A percentile compares a stretch with the other conserved stretches of the same genome.
phyloP scores from a whole-genome alignment of 2,797 vertebrate genomes.

The Bradypodion ventrale region DNA sequence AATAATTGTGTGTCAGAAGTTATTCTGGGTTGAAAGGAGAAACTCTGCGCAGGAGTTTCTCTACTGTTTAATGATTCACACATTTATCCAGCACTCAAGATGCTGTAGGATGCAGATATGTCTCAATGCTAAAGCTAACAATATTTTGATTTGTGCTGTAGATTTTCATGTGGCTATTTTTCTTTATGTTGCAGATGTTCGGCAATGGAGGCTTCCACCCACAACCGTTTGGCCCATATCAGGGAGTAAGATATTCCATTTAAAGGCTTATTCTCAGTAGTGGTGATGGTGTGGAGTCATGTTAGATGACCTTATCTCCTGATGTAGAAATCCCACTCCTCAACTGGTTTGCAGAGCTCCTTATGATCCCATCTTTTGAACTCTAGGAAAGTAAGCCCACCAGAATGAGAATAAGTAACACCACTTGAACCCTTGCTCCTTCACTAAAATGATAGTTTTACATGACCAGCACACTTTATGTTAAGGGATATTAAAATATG shows the following conservation, averaged over 20 bases:
- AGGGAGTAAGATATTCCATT: conserved; percentile 14
- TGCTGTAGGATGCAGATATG: background rate
- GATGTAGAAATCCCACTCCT: background rate
- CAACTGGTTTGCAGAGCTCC: background rate
- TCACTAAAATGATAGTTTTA: background rate
- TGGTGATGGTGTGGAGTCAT: background rate
- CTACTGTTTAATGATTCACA: background rate
- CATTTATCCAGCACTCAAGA: background rate
- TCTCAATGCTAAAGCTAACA: background rate
- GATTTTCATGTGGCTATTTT: background rate
- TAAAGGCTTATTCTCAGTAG: background rate
- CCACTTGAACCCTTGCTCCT: background rate
- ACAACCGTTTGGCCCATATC: conserved; percentile 27
- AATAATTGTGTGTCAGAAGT: too few relatives aligned
- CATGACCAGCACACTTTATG: background rate
- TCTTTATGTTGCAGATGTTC: conserved; percentile 19
- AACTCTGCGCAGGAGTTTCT: too few relatives aligned
- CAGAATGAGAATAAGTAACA: background rate
- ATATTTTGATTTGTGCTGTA: conserved; percentile 18
- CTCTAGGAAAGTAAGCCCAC: background rate
- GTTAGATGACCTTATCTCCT: background rate
- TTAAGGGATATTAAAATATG: background rate
- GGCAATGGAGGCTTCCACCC: conserved; percentile 37
- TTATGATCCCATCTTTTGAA: background rate
- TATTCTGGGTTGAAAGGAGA: too few relatives aligned